Percentiles rank a stretch among this genome's conserved stretches.
Conservation (phyloP, 2,797 vertebrate species). For the Tokudaia tokunoshimensis region DNA sequence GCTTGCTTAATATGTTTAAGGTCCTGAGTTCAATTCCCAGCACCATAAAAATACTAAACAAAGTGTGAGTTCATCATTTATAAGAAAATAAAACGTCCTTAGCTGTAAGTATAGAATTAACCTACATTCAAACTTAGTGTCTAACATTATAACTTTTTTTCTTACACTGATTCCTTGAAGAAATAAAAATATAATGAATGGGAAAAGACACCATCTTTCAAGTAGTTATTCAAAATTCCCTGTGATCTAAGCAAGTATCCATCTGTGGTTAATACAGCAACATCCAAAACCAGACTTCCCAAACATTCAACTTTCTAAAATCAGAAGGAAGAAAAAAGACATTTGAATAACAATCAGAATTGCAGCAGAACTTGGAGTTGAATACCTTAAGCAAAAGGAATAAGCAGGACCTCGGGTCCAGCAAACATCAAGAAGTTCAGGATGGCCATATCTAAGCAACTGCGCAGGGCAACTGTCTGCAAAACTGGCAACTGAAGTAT, state of each 20-base stretch:
- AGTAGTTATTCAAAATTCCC: slow-evolving; percentile 31
- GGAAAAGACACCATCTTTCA: background rate
- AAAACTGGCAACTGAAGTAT: background rate
- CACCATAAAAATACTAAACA: background rate
- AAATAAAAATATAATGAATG: slow-evolving; percentile 55
- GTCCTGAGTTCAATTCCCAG: background rate
- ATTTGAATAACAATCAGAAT: slow-evolving; percentile 13
- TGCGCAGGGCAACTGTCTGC: background rate
- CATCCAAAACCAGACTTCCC: slow-evolving; percentile 28
- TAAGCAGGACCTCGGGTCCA: background rate
- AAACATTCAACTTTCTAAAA: slow-evolving; percentile 55
- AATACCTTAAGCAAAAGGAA: background rate
- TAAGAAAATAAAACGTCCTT: slow-evolving; percentile 41
- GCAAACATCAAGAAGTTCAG: slow-evolving; percentile 40
- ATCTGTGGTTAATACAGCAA: slow-evolving; percentile 23
- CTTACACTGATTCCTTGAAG: background rate
- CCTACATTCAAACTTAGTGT: slow-evolving; percentile 31
- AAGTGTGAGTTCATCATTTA: background rate
- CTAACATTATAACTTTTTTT: slow-evolving; percentile 38
- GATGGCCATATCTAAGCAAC: background rate
- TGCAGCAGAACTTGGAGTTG: background rate
- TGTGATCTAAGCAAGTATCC: slow-evolving; percentile 48
- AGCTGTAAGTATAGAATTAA: slow-evolving; percentile 15
- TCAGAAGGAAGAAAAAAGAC: slow-evolving; percentile 39
- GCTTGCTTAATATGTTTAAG: background rate